Evolutionary conservation across 2,797 vertebrate species (phyloP).

Genomic region (Pipistrellus pygmaeus): DNA sequence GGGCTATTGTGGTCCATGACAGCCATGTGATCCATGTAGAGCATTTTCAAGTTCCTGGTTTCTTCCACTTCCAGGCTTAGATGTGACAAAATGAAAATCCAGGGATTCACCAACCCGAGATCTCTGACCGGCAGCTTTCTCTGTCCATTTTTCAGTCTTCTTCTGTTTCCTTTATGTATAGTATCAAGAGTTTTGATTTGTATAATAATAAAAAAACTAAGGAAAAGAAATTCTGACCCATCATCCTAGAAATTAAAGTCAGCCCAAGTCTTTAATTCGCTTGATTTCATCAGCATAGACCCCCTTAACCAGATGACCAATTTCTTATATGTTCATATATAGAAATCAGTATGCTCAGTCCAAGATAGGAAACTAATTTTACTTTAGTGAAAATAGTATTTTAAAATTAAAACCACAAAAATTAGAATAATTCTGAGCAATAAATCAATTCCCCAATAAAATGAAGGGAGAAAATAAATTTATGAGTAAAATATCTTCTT

Average conservation of each 20-base stretch:
- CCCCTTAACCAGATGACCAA: background rate
- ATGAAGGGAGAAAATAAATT: background rate
- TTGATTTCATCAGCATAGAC: background rate
- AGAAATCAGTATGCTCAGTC: background rate
- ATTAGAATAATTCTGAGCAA: background rate
- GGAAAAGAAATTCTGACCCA: background rate
- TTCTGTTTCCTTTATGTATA: background rate
- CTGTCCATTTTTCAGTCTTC: background rate
- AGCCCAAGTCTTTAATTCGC: background rate
- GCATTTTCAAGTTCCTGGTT: background rate
- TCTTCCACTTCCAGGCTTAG: background rate
- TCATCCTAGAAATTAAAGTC: background rate
- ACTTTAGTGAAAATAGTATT: background rate
- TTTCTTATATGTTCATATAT: background rate
- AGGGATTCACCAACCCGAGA: background rate
- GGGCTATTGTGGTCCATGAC: background rate
- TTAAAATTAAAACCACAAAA: background rate
- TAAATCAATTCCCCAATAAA: conserved; percentile 11
- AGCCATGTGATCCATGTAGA: too few species aligned
- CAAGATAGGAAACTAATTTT: background rate
- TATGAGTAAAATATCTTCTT: background rate
- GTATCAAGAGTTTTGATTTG: background rate
- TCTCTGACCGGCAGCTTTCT: background rate
- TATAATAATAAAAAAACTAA: background rate
- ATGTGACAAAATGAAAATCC: background rate